phyloP scores from a whole-genome alignment of 2,113 vertebrate genomes.

The Anas platyrhynchos region DNA sequence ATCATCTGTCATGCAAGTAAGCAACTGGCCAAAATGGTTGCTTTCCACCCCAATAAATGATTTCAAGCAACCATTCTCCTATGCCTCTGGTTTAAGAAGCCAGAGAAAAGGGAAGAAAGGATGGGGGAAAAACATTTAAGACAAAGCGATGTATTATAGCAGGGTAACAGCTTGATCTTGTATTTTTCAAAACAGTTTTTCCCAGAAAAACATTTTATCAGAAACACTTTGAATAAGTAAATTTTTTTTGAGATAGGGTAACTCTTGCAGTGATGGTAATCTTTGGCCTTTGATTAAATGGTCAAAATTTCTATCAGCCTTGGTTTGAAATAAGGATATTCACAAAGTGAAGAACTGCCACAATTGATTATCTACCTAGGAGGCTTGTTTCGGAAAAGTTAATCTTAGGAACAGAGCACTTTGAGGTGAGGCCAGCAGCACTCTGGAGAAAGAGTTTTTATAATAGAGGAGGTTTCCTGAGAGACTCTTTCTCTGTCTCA shows the following conservation, averaged over 20 bases:
- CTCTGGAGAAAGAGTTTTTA: not conserved
- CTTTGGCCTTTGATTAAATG: not conserved
- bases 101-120: not conserved
- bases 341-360: not conserved
- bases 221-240: not conserved
- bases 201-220: not conserved
- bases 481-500: not conserved
- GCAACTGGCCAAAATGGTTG: not conserved
- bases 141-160: not conserved
- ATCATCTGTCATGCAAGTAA: not conserved
- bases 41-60: not conserved
- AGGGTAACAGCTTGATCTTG: not conserved
- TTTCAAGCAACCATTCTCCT: not conserved
- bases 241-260: not conserved
- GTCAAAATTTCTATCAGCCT: not conserved
- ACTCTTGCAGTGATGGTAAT: not conserved
- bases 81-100: not conserved
- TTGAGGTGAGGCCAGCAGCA: not conserved
- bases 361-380: not conserved
- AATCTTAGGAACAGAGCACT: not conserved
- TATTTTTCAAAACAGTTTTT: not conserved
- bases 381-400: not conserved
- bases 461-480: not conserved
- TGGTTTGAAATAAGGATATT: not conserved
- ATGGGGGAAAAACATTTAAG: not conserved